Conservation (phyloP, 2,113 vertebrate genomes). For the Pterocles burchelli region DNA sequence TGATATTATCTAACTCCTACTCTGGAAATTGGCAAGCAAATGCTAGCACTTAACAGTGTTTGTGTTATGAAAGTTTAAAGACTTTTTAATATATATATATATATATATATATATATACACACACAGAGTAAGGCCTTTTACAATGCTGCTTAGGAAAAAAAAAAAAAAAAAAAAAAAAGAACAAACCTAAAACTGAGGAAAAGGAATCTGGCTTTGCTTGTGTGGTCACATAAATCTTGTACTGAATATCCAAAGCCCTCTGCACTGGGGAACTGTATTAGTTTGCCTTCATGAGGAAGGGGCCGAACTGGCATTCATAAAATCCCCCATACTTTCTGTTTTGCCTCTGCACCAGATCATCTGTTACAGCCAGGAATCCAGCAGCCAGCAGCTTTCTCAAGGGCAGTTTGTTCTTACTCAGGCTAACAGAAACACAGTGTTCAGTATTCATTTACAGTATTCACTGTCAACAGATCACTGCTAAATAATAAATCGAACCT, state of each 20-base stretch:
- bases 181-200: background rate
- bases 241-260: background rate
- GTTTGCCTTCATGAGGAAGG: background rate
- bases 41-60: constrained; percentile 27
- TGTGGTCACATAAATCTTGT: background rate
- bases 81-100: background rate
- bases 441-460: background rate
- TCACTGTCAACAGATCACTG: background rate
- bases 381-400: background rate
- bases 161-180: background rate
- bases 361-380: background rate
- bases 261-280: background rate
- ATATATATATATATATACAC: background rate
- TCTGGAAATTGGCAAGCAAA: constrained; percentile 48
- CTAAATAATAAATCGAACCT: background rate
- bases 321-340: background rate
- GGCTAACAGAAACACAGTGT: background rate
- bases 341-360: background rate
- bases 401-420: background rate
- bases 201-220: background rate
- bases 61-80: background rate
- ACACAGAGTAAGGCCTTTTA: constrained; percentile 32
- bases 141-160: background rate
- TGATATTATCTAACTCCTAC: constrained; percentile 34
- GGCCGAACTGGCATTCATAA: background rate